Evolutionary conservation across 2,113 vertebrate species (phyloP).

Genomic region (Bungarus multicinctus): DNA sequence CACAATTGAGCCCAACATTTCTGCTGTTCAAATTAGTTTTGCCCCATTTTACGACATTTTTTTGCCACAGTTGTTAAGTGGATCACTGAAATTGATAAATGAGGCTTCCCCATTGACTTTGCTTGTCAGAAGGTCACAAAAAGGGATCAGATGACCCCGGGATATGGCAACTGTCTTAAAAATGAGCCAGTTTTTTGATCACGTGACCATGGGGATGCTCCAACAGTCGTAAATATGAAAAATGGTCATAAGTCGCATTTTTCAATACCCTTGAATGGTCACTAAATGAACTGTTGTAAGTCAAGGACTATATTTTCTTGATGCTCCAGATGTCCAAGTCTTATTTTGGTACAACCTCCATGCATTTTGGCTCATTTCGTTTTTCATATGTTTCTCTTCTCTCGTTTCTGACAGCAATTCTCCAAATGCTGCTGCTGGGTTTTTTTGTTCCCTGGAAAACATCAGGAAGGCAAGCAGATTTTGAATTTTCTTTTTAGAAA

Average conservation of each 20-base stretch:
- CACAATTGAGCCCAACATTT: not conserved
- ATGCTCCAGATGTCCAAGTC: slow-evolving; percentile 53
- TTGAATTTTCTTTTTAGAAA: not conserved
- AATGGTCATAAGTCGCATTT: not conserved
- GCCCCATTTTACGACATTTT: not conserved
- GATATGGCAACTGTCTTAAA: not conserved
- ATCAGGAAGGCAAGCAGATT: not conserved
- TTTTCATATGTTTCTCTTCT: slow-evolving; percentile 42
- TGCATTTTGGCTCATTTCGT: slow-evolving; percentile 50
- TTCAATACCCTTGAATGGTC: not conserved
- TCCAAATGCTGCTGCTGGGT: slow-evolving; percentile 19
- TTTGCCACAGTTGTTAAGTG: not conserved
- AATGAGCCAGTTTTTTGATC: not conserved
- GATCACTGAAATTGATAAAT: too few relatives aligned
- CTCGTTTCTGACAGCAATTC: not conserved
- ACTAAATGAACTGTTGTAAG: not conserved
- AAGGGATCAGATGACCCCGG: too few relatives aligned
- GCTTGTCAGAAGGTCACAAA: not conserved
- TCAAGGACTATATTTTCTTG: slow-evolving; percentile 40
- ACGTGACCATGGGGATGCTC: not conserved
- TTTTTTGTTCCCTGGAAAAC: slow-evolving; percentile 20
- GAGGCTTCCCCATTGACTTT: not conserved
- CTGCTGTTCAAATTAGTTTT: not conserved
- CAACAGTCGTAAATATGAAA: not conserved
- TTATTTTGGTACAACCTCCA: slow-evolving; percentile 44